phyloP scores from a whole-genome alignment of 2,113 vertebrate species.

The Sitta europaea region DNA sequence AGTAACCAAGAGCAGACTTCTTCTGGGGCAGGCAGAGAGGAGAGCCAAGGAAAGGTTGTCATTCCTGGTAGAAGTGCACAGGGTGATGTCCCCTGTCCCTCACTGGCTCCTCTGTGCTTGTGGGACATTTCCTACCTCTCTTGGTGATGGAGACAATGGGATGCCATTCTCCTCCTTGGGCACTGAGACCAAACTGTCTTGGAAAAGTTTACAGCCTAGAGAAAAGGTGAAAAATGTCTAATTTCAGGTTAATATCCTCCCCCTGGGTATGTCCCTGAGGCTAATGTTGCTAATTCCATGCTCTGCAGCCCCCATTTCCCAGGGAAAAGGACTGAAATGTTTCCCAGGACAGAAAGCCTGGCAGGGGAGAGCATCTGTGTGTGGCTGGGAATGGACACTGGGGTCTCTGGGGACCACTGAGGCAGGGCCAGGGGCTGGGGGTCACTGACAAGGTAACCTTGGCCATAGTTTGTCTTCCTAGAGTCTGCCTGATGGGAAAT shows the following conservation, averaged over 20 bases:
- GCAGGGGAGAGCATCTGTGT: constrained; percentile 2
- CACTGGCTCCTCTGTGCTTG: not conserved
- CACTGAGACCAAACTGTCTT: not conserved
- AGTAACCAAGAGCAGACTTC: not conserved
- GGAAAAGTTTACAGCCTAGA: not conserved
- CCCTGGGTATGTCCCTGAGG: not conserved
- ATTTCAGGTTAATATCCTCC: not conserved
- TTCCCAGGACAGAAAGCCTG: not conserved
- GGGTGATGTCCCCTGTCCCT: not conserved
- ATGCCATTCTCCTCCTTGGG: not conserved
- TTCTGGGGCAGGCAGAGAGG: not conserved
- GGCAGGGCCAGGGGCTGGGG: constrained; percentile 35
- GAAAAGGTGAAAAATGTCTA: not conserved
- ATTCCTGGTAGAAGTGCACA: not conserved
- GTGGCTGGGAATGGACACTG: constrained; percentile 33
- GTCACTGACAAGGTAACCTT: constrained; percentile 57
- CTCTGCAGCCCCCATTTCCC: not conserved
- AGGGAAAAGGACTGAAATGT: not conserved
- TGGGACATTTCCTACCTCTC: not conserved
- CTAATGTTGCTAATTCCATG: not conserved
- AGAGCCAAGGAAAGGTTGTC: not conserved
- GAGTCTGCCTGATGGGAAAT: constrained; percentile 22
- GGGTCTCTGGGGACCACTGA: constrained; percentile 15
- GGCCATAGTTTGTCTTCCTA: constrained; percentile 31
- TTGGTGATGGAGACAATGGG: not conserved